Evolutionary conservation across 2,113 vertebrate genomes (phyloP).

Genomic region (Nothobranchius furzeri): DNA sequence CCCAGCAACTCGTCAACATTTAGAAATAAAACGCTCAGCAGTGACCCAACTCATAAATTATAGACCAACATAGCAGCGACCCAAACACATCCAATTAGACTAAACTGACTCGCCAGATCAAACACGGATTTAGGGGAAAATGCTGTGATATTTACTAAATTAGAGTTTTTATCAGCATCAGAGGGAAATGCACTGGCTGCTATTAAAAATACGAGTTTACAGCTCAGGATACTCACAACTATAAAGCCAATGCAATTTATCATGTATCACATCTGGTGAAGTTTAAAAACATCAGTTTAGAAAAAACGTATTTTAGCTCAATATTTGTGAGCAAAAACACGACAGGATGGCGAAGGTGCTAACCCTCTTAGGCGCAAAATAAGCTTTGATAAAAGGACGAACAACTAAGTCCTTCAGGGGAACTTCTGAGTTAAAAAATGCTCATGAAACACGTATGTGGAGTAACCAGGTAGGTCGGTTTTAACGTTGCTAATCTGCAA

Average conservation of each 20-base stretch:
- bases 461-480: no score
- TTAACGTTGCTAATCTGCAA: no score
- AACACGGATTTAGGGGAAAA: not conserved
- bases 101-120: not conserved
- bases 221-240: not conserved
- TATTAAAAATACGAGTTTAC: no score
- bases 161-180: constrained; percentile 6
- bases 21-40: constrained; percentile 6
- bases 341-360: not conserved
- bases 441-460: no score
- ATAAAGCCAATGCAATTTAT: not conserved
- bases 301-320: not conserved
- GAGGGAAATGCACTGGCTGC: not conserved
- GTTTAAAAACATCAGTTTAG: not conserved
- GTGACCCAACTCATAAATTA: not conserved
- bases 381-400: no score
- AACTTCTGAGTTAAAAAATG: no score
- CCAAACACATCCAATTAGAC: not conserved
- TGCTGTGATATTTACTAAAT: constrained; percentile 1
- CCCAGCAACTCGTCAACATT: constrained; percentile 9
- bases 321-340: not conserved
- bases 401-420: no score
- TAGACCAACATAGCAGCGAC: not conserved
- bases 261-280: no score
- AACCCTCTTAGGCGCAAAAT: no score